Evolutionary conservation across 2,888 invertebrate species (phyloP).

Genomic region (Apantesis nais): DNA sequence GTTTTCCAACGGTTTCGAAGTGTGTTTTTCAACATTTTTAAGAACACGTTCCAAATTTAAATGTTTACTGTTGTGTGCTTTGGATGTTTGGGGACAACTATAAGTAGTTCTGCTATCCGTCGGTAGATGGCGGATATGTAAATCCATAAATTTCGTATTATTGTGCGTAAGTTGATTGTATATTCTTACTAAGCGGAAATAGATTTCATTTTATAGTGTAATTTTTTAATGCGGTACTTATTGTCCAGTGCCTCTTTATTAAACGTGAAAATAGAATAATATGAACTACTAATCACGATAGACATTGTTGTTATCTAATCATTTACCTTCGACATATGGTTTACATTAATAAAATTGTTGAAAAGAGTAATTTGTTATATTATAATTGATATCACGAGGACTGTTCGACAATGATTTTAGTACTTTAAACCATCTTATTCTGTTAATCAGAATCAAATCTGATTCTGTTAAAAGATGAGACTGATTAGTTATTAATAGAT

Average conservation of each 20-base stretch:
- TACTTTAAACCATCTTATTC: too few relatives aligned
- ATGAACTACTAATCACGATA: neutral
- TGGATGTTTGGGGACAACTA: neutral
- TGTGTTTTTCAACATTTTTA: constrained; percentile 24
- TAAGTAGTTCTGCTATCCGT: constrained; percentile 61
- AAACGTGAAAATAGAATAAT: neutral
- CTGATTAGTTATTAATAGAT: neutral
- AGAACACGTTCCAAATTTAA: neutral
- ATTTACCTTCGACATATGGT: neutral
- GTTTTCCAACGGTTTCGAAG: constrained; percentile 62
- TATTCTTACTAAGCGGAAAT: too few relatives aligned
- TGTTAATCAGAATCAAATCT: too few relatives aligned
- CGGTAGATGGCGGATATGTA: constrained; percentile 65
- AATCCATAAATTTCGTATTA: constrained; percentile 9
- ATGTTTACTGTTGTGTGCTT: constrained; percentile 5
- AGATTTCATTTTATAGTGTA: too few relatives aligned
- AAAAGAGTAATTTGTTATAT: neutral
- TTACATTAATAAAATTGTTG: neutral
- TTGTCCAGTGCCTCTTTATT: neutral
- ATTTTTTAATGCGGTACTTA: too few relatives aligned
- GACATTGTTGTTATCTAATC: neutral
- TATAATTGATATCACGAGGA: neutral
- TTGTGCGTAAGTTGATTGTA: too few relatives aligned
- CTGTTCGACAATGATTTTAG: neutral
- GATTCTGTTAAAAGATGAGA: neutral